Base-by-base conservation (phyloP, 2,888 invertebrate species). In the Parascotia fuliginaria region DNA sequence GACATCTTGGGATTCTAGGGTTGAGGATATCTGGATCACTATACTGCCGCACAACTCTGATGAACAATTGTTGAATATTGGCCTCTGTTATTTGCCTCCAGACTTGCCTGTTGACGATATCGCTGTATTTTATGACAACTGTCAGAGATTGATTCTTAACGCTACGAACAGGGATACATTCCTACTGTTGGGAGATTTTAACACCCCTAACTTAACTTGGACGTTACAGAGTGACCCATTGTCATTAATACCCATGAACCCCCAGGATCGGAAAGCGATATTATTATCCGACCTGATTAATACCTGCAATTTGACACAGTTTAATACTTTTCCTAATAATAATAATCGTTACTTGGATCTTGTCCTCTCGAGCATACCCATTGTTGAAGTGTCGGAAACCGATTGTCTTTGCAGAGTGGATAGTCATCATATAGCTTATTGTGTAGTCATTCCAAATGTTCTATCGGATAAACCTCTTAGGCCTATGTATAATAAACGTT, bases 1-100 rank as follows among this genome's bases (percentile, higher is more conserved):
- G 14, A 31, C 47, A 33, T 45, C 44, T 0, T 59, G 52, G 51
- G 49, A 55, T 2, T 14, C 14, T 9, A 14, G 11, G n/a, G n/a
- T 34, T n/a, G 34, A 34, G 11, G 34, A 13, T 19, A 3, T 13
- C 9, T 34, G 34, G 34, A 2, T 29, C 3, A 29, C 11, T 29
- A 11, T 29, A 3, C 2, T 29, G 2, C 11, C 28, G 1, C 2
- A 29, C 3, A 2, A 2, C 2, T 11, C 2, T 11, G 28, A 3
- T 29, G 4, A 3, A 3, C 11, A 1, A 11, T 11, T n/a, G 4
- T 11, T 29, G 3, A 11, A 29, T 29, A 0, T 29, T 11, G n/a
- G 28, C 11, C 3, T n/a, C 3, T 29, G 28, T 2, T 29, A 29
- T 11, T 29, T 29, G 28, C 28, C 28, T 11, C 28, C 28, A 3